Evolutionary conservation across 2,888 invertebrate species (phyloP), one percentile per base, ranked within the genome.

Genomic region (Drosophila kanekoi): DNA sequence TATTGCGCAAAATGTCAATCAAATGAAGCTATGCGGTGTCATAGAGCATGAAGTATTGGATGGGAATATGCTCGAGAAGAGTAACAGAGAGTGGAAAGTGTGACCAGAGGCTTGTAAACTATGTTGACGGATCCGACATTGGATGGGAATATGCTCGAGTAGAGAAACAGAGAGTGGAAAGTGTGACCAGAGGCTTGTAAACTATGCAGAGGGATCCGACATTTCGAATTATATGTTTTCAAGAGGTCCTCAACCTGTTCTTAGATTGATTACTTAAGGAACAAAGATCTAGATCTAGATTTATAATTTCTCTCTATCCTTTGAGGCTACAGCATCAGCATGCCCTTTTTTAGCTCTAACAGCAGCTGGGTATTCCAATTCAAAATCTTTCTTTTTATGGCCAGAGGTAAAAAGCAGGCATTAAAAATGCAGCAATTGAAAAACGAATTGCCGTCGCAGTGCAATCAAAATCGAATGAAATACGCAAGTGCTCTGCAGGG

Each of bases 381-480:
- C 9, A 51, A 61, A 62, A 56, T 56, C 43, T 47, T 40, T n/a
- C 38, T 60, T 62, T 79, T 78, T 74, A 79, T 75, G 53, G 43
- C 57, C 63, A 20, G 35, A 44, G 38, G 61, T 59, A 48, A 57
- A 48, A 40, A 48, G 51, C 45, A 60, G 58, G 35, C 74, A 81
- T 87, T 89, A 77, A 85, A 85, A 87, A 89, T 87, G 82, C 86
- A 82, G 83, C 88, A 85, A 85, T 89, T 89, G 89, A 85, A 79
- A 72, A 73, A 67, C 68, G 64, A 85, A 89, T 77, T 72, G 79
- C 77, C 69, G 72, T 61, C 79, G 74, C 72, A 77, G 53, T 67
- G 69, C 60, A 72, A 89, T 84, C 79, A 87, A 85, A 81, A 69
- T 74, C 87, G 69, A 86, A 77, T 75, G 87, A 69, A 78, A 57